Percentiles rank a stretch among this genome's conserved stretches.
Evolutionary conservation across 1,140 invertebrate species (phyloP).

Genomic region (Popillia japonica): DNA sequence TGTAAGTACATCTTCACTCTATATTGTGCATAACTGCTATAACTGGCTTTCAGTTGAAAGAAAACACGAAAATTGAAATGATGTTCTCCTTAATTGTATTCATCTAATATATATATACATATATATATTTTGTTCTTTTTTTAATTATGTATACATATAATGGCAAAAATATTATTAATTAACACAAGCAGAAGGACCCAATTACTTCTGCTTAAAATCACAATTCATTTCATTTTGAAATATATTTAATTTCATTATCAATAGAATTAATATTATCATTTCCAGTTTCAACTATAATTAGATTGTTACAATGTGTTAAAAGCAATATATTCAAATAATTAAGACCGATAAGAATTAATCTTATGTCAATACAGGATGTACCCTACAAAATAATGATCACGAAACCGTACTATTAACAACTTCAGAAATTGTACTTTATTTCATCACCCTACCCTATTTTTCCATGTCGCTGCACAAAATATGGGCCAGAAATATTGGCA

Average conservation of each 20-base stretch:
- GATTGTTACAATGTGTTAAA: neutral
- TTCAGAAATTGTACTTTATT: no score
- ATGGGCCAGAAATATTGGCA: no score
- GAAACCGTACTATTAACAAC: no score
- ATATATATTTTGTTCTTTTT: neutral
- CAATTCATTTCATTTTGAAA: conserved; percentile 34
- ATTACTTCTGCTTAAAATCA: conserved; percentile 36
- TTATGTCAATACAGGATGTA: neutral
- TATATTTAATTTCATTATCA: conserved; percentile 15
- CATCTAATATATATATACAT: neutral
- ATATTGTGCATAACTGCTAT: conserved; percentile 1
- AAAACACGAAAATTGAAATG: neutral
- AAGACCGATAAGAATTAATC: conserved; percentile 22
- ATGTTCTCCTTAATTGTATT: neutral
- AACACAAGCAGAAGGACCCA: conserved; percentile 24
- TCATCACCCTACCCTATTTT: no score
- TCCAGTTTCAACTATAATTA: conserved; percentile 6
- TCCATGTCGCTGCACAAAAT: no score
- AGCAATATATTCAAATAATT: neutral
- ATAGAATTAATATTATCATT: conserved; percentile 18
- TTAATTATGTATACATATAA: conserved; percentile 17
- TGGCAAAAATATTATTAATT: conserved; percentile 35
- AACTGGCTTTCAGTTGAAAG: conserved; percentile 6
- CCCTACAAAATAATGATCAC: neutral
- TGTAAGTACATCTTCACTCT: conserved; percentile 31